Conservation (phyloP, 1,140 invertebrate genomes). For the Micrasema longulum region DNA sequence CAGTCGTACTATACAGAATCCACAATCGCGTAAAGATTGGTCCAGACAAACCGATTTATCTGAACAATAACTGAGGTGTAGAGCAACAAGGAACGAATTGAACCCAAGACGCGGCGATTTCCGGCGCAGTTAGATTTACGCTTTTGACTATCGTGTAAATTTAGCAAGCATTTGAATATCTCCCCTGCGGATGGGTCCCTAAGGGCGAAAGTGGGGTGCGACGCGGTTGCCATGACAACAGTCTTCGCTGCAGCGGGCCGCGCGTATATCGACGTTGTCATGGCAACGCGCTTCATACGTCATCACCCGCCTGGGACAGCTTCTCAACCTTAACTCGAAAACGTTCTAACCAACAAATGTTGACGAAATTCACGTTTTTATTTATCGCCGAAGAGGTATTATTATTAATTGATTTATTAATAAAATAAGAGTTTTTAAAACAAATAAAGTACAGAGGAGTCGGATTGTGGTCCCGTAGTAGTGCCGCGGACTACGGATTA, state of each 20-base stretch:
- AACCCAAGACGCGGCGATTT: neutral
- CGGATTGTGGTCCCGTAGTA: too few relatives aligned
- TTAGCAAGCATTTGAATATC: neutral
- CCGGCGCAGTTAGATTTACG: neutral
- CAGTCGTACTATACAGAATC: neutral
- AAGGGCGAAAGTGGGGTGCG: constrained; percentile 10
- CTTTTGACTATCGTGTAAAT: neutral
- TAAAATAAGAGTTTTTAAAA: too few relatives aligned
- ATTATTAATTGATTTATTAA: too few relatives aligned
- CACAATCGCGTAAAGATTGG: too few relatives aligned
- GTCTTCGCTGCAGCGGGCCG: constrained; percentile 31
- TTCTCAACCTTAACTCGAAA: too few relatives aligned
- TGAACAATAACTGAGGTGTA: neutral
- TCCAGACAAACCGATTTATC: too few relatives aligned
- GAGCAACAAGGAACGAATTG: neutral
- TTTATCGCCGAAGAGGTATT: too few relatives aligned
- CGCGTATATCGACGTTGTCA: constrained; percentile 31
- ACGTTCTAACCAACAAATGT: too few relatives aligned
- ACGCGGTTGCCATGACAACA: constrained; percentile 41
- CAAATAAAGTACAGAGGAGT: too few relatives aligned
- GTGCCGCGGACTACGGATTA: too few relatives aligned
- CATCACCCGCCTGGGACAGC: constrained; percentile 37
- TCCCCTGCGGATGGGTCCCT: neutral
- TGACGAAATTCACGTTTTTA: too few relatives aligned
- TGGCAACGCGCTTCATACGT: constrained; percentile 35